These are phyloP conservation scores for Cyprinodon tularosa DNA, from an alignment of 2,113 vertebrate species.

Conservation along the genomic window DNA sequence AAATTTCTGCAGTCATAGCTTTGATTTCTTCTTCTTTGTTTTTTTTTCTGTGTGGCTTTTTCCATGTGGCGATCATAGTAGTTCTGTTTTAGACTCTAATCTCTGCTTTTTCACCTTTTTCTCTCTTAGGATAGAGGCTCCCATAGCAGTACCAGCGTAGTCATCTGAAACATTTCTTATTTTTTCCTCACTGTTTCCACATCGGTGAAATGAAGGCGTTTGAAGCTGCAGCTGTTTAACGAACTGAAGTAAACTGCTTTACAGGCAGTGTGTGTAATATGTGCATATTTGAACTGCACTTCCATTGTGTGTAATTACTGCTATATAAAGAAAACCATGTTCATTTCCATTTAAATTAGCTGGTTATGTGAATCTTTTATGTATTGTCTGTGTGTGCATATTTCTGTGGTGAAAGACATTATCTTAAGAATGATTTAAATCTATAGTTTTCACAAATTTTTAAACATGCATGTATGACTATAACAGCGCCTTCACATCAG, in stretches of 20 bases:
- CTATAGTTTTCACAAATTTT: not conserved
- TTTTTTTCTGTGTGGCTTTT: not conserved
- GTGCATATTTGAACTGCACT: constrained; percentile 2
- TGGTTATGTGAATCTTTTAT: not conserved
- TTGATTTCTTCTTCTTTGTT: constrained; percentile 12
- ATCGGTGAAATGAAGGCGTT: constrained; percentile 39
- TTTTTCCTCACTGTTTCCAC: constrained; percentile 36
- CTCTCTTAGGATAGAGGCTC: constrained; percentile 89
- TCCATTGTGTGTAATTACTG: constrained; percentile 1
- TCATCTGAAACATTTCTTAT: constrained; percentile 81
- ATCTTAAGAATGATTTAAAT: not conserved
- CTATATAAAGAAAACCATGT: not conserved
- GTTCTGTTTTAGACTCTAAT: constrained; percentile 9
- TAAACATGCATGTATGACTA: not conserved
- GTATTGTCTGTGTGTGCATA: not conserved
- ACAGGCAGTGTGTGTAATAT: constrained; percentile 9
- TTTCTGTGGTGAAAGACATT: constrained; percentile 26
- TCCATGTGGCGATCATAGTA: not conserved
- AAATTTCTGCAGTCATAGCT: not conserved
- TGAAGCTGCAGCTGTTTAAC: constrained; percentile 16
- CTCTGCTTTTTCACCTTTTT: constrained; percentile 47
- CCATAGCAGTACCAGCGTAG: constrained; percentile 87
- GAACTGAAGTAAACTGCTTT: constrained; percentile 5
- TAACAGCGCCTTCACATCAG: too few relatives aligned
- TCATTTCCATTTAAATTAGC: not conserved